These are phyloP conservation scores for Chorisops tibialis DNA, from an alignment of 2,888 invertebrate genomes.

Conservation along the genomic window DNA sequence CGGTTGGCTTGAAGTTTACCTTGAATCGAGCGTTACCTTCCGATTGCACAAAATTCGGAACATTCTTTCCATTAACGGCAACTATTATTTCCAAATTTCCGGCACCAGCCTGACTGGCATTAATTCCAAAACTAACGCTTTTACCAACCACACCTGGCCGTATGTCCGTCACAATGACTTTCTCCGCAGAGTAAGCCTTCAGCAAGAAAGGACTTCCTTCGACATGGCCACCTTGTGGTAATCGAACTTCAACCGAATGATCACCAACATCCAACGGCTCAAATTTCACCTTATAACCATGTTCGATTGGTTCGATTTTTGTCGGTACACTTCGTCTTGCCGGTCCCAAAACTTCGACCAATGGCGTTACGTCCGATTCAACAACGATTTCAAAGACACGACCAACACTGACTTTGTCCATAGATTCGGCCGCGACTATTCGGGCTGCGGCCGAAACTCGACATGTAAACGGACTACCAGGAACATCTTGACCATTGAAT, in stretches of 20 bases:
- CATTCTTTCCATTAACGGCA: constrained; percentile 92
- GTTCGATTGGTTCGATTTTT: constrained; percentile 52
- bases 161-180: constrained; percentile 93
- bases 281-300: constrained; percentile 63
- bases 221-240: constrained; percentile 71
- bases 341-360: constrained; percentile 76
- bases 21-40: constrained; percentile 95
- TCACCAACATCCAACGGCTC: constrained; percentile 90
- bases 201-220: constrained; percentile 94
- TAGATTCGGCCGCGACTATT: constrained; percentile 76
- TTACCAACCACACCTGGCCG: constrained; percentile 86
- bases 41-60: constrained; percentile 96
- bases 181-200: constrained; percentile 92
- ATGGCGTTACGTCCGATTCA: constrained; percentile 78
- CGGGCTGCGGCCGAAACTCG: constrained; percentile 74
- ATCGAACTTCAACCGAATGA: constrained; percentile 77
- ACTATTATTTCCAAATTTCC: constrained; percentile 98
- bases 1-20: constrained; percentile 93
- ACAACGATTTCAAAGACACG: constrained; percentile 80
- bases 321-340: constrained; percentile 69
- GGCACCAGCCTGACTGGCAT: constrained; percentile 79
- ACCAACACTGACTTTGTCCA: constrained; percentile 88
- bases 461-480: constrained; percentile 62
- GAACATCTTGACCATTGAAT: constrained; percentile 95
- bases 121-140: constrained; percentile 91